A percentile compares a stretch with the other conserved stretches of the same genome.
These are phyloP conservation scores for Channa maculata DNA, from an alignment of 2,113 vertebrate genomes.

Conservation along the genomic window DNA sequence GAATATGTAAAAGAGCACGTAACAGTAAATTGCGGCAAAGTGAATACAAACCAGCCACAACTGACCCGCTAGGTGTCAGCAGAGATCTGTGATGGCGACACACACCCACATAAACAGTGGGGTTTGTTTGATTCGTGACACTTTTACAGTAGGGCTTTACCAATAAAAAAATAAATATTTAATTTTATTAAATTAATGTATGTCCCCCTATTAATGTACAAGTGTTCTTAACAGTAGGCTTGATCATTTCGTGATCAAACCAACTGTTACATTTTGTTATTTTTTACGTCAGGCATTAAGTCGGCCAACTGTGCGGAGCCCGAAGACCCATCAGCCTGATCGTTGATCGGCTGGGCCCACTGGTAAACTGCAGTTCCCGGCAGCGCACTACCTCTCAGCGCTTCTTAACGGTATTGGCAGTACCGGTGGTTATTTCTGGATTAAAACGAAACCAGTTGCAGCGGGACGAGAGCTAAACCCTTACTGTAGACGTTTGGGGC, in stretches of 20 bases:
- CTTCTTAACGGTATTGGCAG: conserved; percentile 9
- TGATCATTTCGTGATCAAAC: background rate
- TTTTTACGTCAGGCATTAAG: conserved; percentile 74
- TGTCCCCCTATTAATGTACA: no score
- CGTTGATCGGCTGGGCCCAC: conserved; percentile 55
- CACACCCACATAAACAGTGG: conserved; percentile 51
- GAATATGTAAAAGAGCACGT: background rate
- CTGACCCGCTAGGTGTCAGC: conserved; percentile 57
- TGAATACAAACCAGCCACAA: background rate
- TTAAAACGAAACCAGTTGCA: conserved; percentile 33
- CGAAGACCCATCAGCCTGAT: conserved; percentile 73
- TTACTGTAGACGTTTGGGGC: conserved; percentile 38
- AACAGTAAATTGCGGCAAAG: conserved; percentile 38
- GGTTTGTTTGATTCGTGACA: conserved; percentile 1
- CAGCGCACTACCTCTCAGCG: conserved; percentile 28
- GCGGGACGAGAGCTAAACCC: conserved; percentile 13
- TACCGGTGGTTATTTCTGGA: conserved; percentile 48
- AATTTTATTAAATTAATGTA: no score
- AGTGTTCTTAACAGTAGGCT: no score
- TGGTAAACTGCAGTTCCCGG: conserved; percentile 63
- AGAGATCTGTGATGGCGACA: conserved; percentile 3
- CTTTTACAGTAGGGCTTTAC: background rate
- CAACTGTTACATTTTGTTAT: no score
- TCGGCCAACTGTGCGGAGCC: conserved; percentile 80
- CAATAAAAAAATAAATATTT: no score